A percentile compares a stretch with the other conserved stretches of the same genome.
Evolutionary conservation across 1,140 invertebrate genomes (phyloP).

Genomic region (Lasioglossum baleicum): DNA sequence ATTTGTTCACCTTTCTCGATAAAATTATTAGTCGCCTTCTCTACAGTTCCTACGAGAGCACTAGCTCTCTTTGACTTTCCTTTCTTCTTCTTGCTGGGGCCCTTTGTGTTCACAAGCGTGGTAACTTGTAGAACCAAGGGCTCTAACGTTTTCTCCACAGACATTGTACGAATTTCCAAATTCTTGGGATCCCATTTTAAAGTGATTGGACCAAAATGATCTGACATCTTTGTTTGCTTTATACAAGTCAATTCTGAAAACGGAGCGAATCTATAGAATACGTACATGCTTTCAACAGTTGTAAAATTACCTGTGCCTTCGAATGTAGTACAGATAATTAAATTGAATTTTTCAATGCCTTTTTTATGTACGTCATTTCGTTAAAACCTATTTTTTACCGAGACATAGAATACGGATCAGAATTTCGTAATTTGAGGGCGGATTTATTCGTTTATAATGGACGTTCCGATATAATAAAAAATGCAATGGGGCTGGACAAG

Average conservation of each 20-base stretch:
- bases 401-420: too few relatives aligned
- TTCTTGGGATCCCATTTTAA: conserved; percentile 98
- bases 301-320: conserved; percentile 35
- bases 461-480: too few relatives aligned
- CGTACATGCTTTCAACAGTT: background rate
- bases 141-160: conserved; percentile 97
- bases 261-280: background rate
- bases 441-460: too few relatives aligned
- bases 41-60: conserved; percentile 96
- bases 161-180: conserved; percentile 98
- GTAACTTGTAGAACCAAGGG: conserved; percentile 98
- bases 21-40: conserved; percentile 98
- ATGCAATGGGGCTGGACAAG: too few relatives aligned
- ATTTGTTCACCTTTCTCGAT: conserved; percentile 97
- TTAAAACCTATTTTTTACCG: background rate
- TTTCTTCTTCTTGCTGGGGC: conserved; percentile 98
- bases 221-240: conserved; percentile 76
- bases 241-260: conserved; percentile 34
- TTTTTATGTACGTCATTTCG: background rate
- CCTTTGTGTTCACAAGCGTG: conserved; percentile 97
- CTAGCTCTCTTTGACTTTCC: conserved; percentile 97
- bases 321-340: conserved; percentile 35
- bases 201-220: conserved; percentile 85
- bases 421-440: too few relatives aligned
- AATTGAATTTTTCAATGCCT: too few relatives aligned